These are phyloP conservation scores for Phragmatobia fuliginosa DNA, from an alignment of 2,888 invertebrate species.

Conservation along the genomic window DNA sequence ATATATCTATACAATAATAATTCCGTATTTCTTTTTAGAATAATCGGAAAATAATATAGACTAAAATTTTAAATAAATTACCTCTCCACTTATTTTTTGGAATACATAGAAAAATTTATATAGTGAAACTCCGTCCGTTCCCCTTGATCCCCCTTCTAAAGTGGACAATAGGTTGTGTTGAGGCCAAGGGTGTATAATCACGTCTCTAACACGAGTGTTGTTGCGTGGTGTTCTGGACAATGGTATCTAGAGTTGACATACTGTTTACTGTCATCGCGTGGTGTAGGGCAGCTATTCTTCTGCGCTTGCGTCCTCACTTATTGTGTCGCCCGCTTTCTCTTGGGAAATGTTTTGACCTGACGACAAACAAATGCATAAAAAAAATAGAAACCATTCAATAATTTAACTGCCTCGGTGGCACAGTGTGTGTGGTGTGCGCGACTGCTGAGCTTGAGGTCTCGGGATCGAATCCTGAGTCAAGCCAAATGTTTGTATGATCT, in stretches of 20 bases:
- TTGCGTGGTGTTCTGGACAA: conserved; percentile 63
- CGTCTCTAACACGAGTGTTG: conserved; percentile 45
- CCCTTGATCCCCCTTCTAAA: background rate
- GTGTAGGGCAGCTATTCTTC: conserved; percentile 74
- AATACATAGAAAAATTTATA: background rate
- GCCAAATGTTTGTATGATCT: too few relatives aligned
- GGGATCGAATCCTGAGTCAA: too few relatives aligned
- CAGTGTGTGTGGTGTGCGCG: too few relatives aligned
- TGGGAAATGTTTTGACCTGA: conserved; percentile 86
- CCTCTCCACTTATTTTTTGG: background rate
- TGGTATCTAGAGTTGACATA: conserved; percentile 85
- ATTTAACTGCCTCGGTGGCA: too few relatives aligned
- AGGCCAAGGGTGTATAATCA: conserved; percentile 40
- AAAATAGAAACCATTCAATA: too few relatives aligned
- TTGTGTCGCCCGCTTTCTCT: conserved; percentile 84
- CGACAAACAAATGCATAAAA: background rate
- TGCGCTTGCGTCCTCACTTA: conserved; percentile 81
- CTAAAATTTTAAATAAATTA: too few relatives aligned
- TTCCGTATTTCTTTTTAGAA: background rate
- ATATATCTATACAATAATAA: background rate
- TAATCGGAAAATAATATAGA: background rate
- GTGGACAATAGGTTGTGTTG: background rate
- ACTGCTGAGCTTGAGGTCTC: too few relatives aligned
- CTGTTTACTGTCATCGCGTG: conserved; percentile 74
- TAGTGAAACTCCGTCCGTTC: conserved; percentile 5